phyloP scores from a whole-genome alignment of 1,140 invertebrate genomes.

The Zophobas morio region DNA sequence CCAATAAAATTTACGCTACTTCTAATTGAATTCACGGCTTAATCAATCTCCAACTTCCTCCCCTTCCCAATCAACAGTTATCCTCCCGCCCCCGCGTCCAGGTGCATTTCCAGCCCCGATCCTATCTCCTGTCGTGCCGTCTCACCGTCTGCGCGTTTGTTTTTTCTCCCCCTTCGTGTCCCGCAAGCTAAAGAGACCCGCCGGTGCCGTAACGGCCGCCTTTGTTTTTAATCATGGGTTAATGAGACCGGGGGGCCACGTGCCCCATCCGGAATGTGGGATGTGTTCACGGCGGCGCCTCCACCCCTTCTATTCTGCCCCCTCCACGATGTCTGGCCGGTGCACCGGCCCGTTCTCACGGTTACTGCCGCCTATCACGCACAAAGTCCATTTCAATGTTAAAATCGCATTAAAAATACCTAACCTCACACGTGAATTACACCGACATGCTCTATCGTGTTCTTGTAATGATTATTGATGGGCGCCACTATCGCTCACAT shows the following conservation, averaged over 20 bases:
- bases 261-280: conserved; percentile 44
- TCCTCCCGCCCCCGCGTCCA: background rate
- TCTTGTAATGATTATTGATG: conserved; percentile 52
- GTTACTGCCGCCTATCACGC: conserved; percentile 51
- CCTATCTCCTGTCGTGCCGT: conserved; percentile 23
- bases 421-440: conserved; percentile 49
- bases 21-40: no score
- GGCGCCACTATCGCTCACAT: conserved; percentile 32
- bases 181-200: conserved; percentile 32
- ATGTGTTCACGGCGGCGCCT: conserved; percentile 43
- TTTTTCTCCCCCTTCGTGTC: conserved; percentile 40
- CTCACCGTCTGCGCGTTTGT: conserved; percentile 15
- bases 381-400: conserved; percentile 53
- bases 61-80: background rate
- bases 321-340: conserved; percentile 33
- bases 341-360: conserved; percentile 48
- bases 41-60: background rate
- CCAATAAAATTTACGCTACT: no score
- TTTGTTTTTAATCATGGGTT: conserved; percentile 52
- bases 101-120: conserved; percentile 21
- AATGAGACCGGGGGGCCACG: conserved; percentile 37
- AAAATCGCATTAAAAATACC: conserved; percentile 50
- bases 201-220: conserved; percentile 46
- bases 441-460: conserved; percentile 47
- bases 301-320: background rate